Evolutionary conservation across 2,888 invertebrate genomes (phyloP), one percentile per base, ranked within the genome.

Genomic region (Vannuccia rotundouncinata): DNA sequence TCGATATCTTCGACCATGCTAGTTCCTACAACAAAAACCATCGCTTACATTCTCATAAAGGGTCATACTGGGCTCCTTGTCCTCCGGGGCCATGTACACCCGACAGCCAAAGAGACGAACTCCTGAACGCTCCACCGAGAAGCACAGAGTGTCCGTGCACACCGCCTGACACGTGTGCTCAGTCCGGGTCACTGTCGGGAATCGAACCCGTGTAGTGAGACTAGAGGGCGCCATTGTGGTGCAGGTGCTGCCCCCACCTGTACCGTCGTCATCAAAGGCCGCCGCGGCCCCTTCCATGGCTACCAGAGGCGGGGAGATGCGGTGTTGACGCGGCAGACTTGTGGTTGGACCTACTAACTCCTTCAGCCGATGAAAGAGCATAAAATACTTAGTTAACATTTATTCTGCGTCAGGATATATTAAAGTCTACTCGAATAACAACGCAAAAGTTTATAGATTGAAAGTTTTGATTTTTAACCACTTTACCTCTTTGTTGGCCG

Each of bases 61-160:
- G 22, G 22, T 22, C 2, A 66, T 17, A 22, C 66, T 66, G 66
- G 66, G 66, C 5, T 66, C 66, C 2, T 27, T 2, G 22, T 66
- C 66, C 66, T 22, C 66, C 22, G 66, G 10, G 66, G 22, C 66
- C 22, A 66, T 17, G 25, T 66, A 66, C 22, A 66, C 66, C 66
- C 66, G 66, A 31, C 75, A 75, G 0, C 97, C 98, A 30, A 93
- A 93, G 60, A 98, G 91, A 29, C 93, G 92, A 75, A 97, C 92
- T 0, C 96, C 96, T 0, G 93, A 90, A 27, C 93, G 91, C 89
- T 98, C 96, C 10, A 97, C 95, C 45, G 93, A 92, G 86, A 97
- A 95, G 85, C 94, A 94, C 84, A 99, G 93, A 0, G 96, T 96
- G 89, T 99, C 98, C 0, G 96, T 95, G 10, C 95, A 81, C 82